A percentile compares a stretch with the other conserved stretches of the same genome.
These are phyloP conservation scores for Drosophila mauritiana DNA, from an alignment of 1,140 invertebrate genomes.

Conservation along the genomic window DNA sequence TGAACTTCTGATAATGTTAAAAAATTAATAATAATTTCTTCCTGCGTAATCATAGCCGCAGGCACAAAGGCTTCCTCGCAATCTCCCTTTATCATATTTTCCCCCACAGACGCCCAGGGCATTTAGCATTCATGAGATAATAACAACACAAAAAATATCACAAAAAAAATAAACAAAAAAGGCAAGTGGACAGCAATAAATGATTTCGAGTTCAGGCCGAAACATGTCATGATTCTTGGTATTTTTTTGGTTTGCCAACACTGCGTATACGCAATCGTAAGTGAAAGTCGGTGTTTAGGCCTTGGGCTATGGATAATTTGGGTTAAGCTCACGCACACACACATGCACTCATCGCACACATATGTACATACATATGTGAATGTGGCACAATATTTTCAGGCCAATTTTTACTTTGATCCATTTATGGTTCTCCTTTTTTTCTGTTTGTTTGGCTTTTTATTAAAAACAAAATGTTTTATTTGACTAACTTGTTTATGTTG, in stretches of 20 bases:
- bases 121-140: conserved; percentile 83
- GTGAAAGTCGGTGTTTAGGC: conserved; percentile 61
- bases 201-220: conserved; percentile 57
- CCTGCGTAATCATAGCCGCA: conserved; percentile 16
- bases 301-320: conserved; percentile 75
- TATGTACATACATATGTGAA: conserved; percentile 2
- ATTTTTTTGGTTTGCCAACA: conserved; percentile 43
- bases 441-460: conserved; percentile 72
- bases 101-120: conserved; percentile 46
- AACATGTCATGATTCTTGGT: conserved; percentile 56
- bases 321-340: conserved; percentile 43
- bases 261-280: conserved; percentile 78
- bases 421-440: conserved; percentile 44
- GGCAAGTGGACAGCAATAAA: conserved; percentile 77
- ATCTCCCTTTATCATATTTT: conserved; percentile 29
- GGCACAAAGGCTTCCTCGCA: conserved; percentile 31
- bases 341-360: conserved; percentile 4
- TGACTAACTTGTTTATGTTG: conserved; percentile 59
- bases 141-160: conserved; percentile 44
- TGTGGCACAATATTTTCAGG: conserved; percentile 45
- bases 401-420: conserved; percentile 76
- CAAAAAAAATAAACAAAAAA: conserved; percentile 39
- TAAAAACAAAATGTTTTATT: conserved; percentile 82
- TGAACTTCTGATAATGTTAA: not conserved
- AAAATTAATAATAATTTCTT: not conserved